Conservation (phyloP, 2,888 invertebrate species). For the Ennomos fuscantarius region DNA sequence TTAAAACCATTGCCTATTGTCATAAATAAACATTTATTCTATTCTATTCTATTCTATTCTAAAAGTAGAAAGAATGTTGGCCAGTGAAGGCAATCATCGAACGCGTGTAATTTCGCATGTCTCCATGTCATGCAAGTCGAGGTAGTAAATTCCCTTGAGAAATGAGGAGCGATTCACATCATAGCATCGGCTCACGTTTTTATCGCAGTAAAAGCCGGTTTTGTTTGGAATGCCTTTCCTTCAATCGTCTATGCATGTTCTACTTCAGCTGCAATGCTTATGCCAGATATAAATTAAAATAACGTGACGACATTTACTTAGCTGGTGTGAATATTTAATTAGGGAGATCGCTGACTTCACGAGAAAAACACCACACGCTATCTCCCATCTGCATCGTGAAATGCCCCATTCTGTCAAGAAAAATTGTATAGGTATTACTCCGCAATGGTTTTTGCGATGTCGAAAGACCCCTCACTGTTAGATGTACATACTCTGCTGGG, state of each 20-base stretch:
- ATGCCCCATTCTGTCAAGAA: too few relatives aligned
- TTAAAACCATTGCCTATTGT: too few relatives aligned
- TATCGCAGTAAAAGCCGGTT: constrained; percentile 4
- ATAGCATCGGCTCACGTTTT: constrained; percentile 4
- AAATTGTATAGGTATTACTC: too few relatives aligned
- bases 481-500: too few relatives aligned
- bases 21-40: too few relatives aligned
- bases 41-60: too few relatives aligned
- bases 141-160: constrained; percentile 10
- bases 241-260: neutral
- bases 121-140: constrained; percentile 16
- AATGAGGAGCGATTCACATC: constrained; percentile 6
- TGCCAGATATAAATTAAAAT: too few relatives aligned
- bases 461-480: neutral
- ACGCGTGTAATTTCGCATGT: constrained; percentile 14
- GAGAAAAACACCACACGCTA: neutral
- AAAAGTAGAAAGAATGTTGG: constrained; percentile 11
- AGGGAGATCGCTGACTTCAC: neutral
- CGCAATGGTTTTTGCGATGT: neutral
- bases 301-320: too few relatives aligned
- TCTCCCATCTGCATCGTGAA: too few relatives aligned
- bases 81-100: constrained; percentile 11
- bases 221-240: constrained; percentile 6
- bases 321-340: too few relatives aligned
- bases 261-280: neutral